Evolutionary conservation across 30 jellyfish, hydroid and myxozoan species (phyloP), one percentile per base, ranked within the genome.

Genomic region (Nemopilema nomurai): DNA sequence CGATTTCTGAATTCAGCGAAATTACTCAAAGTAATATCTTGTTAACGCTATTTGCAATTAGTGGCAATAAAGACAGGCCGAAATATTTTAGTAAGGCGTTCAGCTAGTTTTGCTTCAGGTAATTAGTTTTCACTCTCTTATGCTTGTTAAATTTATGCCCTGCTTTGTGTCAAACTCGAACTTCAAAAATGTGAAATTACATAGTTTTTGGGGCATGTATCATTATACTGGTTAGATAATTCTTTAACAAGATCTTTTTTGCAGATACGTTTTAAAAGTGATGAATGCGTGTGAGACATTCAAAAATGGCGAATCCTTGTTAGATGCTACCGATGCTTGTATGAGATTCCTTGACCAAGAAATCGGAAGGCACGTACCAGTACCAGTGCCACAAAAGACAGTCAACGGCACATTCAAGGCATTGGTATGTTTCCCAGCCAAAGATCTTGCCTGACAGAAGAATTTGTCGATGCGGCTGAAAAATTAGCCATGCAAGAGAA

Each of bases 251-350:
- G 30, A 30, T 64, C 74, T 67, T 16, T 67, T 1, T 18, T 70
- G 1, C 50, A 70, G 80, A 29, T 70, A 7, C 3, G 80, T 70
- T 30, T 70, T 70, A 4, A 70, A 70, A 63, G 80, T 70, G 64
- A 28, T 70, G 80, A 70, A 70, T 28, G 80, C 80, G 50, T 1
- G 63, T 52, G 80, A 70, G 27, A 19, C 80, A 8, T 70, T 28
- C 64, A 3, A 3, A 3, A 28, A 30, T 0, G 64, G 27, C 16
- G 50, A 25, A 16, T 70, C 65, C 63, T 24, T 19, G 29, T 18
- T 57, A n/a, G 77, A 77, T 29, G 87, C 28, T 76, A 57, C 62
- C 18, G 87, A 77, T 64, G 77, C 22, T 0, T 72, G 76, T 22
- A 77, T 77, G 76, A 30, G 20, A 28, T 73, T 50, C 30, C 22